Base-by-base conservation (phyloP, 2,797 vertebrate species). In the Pangasius sanitwongsei region DNA sequence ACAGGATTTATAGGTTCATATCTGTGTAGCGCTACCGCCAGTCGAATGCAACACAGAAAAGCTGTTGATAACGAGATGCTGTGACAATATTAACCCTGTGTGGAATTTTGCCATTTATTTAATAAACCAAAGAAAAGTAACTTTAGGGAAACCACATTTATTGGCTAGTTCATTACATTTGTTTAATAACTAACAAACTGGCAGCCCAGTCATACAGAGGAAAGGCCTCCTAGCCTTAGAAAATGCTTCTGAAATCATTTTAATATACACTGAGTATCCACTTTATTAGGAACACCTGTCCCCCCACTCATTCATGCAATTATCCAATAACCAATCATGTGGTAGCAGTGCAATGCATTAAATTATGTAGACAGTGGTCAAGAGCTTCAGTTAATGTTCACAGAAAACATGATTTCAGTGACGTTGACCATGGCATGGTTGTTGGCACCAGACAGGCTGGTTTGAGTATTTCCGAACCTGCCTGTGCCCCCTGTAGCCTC, bases 1-100 rank as follows among this genome's bases (percentile, higher is more conserved):
- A 41, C 41, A 70, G 57, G 70, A 84, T 61, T 88, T 90, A 72
- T 92, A 84, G 89, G 55, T 88, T 37, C 48, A 61, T 87, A 78
- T 75, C 50, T 81, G 37, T 53, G 65, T 31, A 31, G 61, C 59
- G 34, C 13, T 28, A 69, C n/a, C 84, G 34, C 78, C 53, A 41
- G 44, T 82, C 12, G 20, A 82, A 37, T 37, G 20, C 34, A 41
- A 82, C 34, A 82, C 9, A 59, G 80, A 41, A 77, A 83, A 72
- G 78, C 59, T 83, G 69, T 74, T 41, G 41, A 16, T 78, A 82
- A 91, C 84, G 86, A 89, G 87, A 89, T 72, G 67, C 59, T 72
- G 65, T 83, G 70, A 25, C 31, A 67, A 84, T 50, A 65, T 84
- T 84, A 48, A 67, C 25, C 41, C 41, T 83, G 41, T 31, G 61